Base-by-base conservation (phyloP, 92 coral and sea anemone species). In the Epizoanthus stellaris region DNA sequence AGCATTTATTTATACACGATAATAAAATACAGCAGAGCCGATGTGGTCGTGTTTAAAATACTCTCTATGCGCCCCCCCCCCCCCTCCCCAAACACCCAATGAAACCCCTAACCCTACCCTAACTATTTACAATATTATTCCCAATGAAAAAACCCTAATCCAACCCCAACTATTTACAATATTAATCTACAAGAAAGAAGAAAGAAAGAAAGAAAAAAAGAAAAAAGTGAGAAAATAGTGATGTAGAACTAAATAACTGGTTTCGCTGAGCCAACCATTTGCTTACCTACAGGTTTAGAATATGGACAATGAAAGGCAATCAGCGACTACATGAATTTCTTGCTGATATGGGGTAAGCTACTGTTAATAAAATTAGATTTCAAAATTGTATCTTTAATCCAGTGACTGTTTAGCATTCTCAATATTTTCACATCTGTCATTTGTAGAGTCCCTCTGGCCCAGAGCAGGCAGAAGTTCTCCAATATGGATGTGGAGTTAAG, bases 271-370 rank as follows among this genome's bases (percentile, higher is more conserved):
- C 5, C 61, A 14, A 75, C 45, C 61, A 47, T 49, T 25, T 20
- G 58, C 59, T 79, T 19, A 17, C 23, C 30, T 75, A 36, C 64
- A 96, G 98, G 88, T 96, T 96, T 87, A 90, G 99, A 67, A 95
- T 96, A 19, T 96, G 99, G 99, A 96, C 98, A 69, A 88, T 91
- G 70, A 96, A 96, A 75, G 99, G 99, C 58, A 94, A 93, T 76
- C 86, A 91, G 71, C 84, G 94, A 67, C 93, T 96, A 10, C 89
- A 92, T 23, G 98, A 94, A 77, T 96, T 96, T 70, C 87, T 96
- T 16, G 99, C 99, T 23, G 98, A 96, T 71, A 91, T 96, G 92
- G 99, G 99, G 99, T 96, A 80, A 61, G 91, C 68, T 58, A 61
- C 6, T 15, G 30, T 13, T 53, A 23, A 13, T 15, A 49, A 15